Evolutionary conservation across 35 echinoderm and acorn worm genomes (phyloP), one percentile per base, ranked within the genome.

Genomic region (Ophioderma brevispina): DNA sequence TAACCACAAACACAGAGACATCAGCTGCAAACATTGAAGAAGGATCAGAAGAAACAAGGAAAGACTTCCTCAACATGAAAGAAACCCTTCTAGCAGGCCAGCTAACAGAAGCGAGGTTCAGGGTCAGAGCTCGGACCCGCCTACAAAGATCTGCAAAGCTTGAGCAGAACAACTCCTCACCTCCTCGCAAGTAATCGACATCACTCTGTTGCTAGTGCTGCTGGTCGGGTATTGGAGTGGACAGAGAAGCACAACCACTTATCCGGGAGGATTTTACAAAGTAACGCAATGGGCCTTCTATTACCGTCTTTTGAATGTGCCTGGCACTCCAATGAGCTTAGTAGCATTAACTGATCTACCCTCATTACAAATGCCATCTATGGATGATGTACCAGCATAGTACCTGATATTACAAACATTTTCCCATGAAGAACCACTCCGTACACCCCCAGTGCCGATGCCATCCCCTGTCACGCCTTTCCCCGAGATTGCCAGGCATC

Each of bases 261-360:
- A 81, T 94, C 17, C 84, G 92, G 96, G 13, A 92, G 96, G 11
- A 94, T 91, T 49, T 86, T 98, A 19, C 96, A 98, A 63, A 90
- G 88, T 55, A 92, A 92, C 35, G 80, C 92, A 82, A 98, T 92
- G 96, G 96, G 28, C 92, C 92, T 3, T 86, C 92, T 10, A 92
- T 98, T 38, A 92, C 96, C 23, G 92, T 98, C 38, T 98, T 94
- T n/a, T 92, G 81, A 31, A 37, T 98, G 19, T n/a, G n/a, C 96
- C 90, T 33, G 96, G 96, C 17, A n/a, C n/a, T 64, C 46, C 15
- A n/a, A 98, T 56, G 92, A n/a, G 92, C 92, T 34, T 97, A 94
- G 92, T 97, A 52, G 87, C 95, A 13, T n/a, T 97, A 77, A 94
- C 89, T 31, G 95, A 97, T 52, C 95, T 97, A 0, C 95, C 95